These are phyloP conservation scores for Phrynosoma blainvillii DNA, from an alignment of 2,113 vertebrate genomes.

Conservation along the genomic window DNA sequence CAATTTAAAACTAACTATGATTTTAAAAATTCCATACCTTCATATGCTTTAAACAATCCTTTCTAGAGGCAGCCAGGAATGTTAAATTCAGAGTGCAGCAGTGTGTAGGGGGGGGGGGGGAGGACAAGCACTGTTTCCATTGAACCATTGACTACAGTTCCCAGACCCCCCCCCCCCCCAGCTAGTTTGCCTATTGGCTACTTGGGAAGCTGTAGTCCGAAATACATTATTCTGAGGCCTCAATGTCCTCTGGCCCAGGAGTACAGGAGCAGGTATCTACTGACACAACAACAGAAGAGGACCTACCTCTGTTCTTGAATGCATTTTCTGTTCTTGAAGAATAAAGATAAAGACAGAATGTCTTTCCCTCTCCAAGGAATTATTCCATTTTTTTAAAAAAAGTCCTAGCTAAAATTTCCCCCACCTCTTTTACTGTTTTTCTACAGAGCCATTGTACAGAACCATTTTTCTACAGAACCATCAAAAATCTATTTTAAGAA, in stretches of 20 bases:
- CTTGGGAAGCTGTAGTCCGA: too few species aligned
- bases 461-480: too few species aligned
- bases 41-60: not conserved
- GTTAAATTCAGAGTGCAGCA: not conserved
- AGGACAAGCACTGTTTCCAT: not conserved
- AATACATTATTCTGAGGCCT: not conserved
- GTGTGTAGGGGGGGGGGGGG: not conserved
- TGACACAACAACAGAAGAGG: not conserved
- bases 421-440: too few species aligned
- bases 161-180: too few species aligned
- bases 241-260: not conserved
- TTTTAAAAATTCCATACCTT: not conserved
- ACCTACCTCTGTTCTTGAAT: not conserved
- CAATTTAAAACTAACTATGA: not conserved
- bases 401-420: not conserved
- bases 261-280: not conserved
- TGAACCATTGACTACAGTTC: too few species aligned
- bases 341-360: not conserved
- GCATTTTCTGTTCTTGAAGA: not conserved
- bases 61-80: not conserved
- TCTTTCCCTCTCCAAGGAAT: not conserved
- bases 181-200: too few species aligned
- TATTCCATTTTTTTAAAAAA: not conserved
- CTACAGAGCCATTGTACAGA: too few species aligned
- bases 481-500: not conserved